phyloP scores from a whole-genome alignment of 1,140 invertebrate genomes.

The Listronotus oregonensis region DNA sequence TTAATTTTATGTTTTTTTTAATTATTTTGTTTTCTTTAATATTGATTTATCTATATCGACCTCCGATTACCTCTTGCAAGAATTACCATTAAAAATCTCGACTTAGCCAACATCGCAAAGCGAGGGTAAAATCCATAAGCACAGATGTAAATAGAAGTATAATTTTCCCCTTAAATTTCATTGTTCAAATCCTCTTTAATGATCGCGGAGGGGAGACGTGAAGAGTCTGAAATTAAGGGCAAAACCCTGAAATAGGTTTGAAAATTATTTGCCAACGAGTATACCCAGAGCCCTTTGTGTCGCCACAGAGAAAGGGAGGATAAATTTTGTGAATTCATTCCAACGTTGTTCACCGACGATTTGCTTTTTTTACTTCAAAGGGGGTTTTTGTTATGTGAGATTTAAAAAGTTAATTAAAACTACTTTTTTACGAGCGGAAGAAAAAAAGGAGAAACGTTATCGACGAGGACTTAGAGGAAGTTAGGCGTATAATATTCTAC shows the following conservation, averaged over 20 bases:
- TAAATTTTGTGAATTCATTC: slow-evolving; percentile 35
- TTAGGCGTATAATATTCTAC: too few relatives aligned
- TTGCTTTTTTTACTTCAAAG: slow-evolving; percentile 37
- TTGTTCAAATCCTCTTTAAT: slow-evolving; percentile 50
- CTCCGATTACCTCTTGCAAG: too few relatives aligned
- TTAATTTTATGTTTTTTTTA: too few relatives aligned
- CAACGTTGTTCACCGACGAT: slow-evolving; percentile 29
- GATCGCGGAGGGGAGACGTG: slow-evolving; percentile 33
- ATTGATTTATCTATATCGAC: too few relatives aligned
- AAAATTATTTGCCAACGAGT: slow-evolving; percentile 45
- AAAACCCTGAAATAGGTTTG: slow-evolving; percentile 39
- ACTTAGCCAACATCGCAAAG: too few relatives aligned
- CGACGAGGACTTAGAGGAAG: too few relatives aligned
- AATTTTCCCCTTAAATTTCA: slow-evolving; percentile 50
- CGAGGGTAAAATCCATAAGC: neutral
- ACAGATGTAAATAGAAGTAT: slow-evolving; percentile 45
- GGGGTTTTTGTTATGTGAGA: slow-evolving; percentile 18
- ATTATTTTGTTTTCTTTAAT: too few relatives aligned
- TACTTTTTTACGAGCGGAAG: neutral
- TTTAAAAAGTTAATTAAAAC: slow-evolving; percentile 36
- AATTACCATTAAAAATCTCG: too few relatives aligned
- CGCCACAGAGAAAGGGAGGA: slow-evolving; percentile 23
- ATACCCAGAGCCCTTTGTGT: slow-evolving; percentile 31
- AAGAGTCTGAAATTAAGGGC: slow-evolving; percentile 40
- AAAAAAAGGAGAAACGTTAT: too few relatives aligned